Evolutionary conservation across 2,113 vertebrate species (phyloP).

Genomic region (Paracanthobrama guichenoti): DNA sequence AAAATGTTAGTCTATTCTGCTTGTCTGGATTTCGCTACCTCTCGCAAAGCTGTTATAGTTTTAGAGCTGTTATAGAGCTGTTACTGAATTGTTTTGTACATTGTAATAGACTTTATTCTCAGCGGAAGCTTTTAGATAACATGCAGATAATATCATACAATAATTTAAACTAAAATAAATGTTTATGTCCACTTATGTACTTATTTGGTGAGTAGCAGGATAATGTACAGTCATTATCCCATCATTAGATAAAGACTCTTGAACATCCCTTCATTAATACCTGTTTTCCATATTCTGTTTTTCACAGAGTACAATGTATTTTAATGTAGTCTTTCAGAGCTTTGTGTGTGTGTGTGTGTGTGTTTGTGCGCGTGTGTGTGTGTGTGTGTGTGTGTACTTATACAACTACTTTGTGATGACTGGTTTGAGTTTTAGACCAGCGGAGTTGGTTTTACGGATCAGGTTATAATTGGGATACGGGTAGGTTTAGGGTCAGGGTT

Average conservation of each 20-base stretch:
- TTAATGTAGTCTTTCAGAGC: not conserved
- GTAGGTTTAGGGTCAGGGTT: no score
- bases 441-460: no score
- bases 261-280: not conserved
- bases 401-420: no score
- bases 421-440: no score
- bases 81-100: not conserved
- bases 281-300: not conserved
- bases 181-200: not conserved
- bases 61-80: no score
- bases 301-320: not conserved
- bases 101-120: not conserved
- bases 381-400: not conserved
- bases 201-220: not conserved
- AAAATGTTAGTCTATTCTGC: not conserved
- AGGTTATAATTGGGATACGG: no score
- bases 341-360: not conserved
- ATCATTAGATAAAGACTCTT: not conserved
- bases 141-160: not conserved
- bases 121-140: not conserved
- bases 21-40: not conserved
- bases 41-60: no score
- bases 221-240: not conserved
- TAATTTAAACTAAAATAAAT: not conserved
- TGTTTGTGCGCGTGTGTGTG: not conserved